Evolutionary conservation across 2,797 vertebrate species (phyloP), one percentile per base, ranked within the genome.

Genomic region (Cygnus olor): DNA sequence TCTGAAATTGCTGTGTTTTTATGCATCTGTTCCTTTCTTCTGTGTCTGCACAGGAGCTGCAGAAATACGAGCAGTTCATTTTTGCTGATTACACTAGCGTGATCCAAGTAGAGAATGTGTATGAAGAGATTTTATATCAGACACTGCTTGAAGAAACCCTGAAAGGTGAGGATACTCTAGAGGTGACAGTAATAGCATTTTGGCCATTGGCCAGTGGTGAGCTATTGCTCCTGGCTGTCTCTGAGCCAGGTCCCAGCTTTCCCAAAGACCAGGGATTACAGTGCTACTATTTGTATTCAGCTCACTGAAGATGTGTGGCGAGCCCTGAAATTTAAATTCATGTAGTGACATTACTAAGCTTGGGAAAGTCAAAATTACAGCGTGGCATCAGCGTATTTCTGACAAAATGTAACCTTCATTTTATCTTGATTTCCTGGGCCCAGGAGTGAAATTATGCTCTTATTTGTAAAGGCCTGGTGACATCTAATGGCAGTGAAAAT

Each of bases 31-130:
- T 89, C 53, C 49, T 93, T 96, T 88, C 88, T 30, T 90, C 81
- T 42, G 76, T 94, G 9, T 2, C 47, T 85, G 42, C 61, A 30
- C 95, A 99, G 99, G 98, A 98, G 92, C 98, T 99, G 54, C 98
- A 98, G 94, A 97, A 95, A 80, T 99, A 98, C 0, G 98, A 99
- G 49, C 98, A 99, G 96, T 98, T 94, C 90, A 98, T 99, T 95
- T 98, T 99, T 68, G 93, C 98, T 2, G 99, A 99, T 78, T 98
- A 99, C 86, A 94, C 98, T 45, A 98, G 96, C 15, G 98, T 99
- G 94, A 98, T 99, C 93, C 98, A 99, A 4, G 98, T 99, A 17
- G 98, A 99, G 93, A 99, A 99, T 2, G 98, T 99, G 30, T 99
- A 99, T 5, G 99, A 99, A 92, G 98, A 98, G 89, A 98, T 99